Conservation (phyloP, 2,797 vertebrate species). For the Platyrinchus mystaceus region DNA sequence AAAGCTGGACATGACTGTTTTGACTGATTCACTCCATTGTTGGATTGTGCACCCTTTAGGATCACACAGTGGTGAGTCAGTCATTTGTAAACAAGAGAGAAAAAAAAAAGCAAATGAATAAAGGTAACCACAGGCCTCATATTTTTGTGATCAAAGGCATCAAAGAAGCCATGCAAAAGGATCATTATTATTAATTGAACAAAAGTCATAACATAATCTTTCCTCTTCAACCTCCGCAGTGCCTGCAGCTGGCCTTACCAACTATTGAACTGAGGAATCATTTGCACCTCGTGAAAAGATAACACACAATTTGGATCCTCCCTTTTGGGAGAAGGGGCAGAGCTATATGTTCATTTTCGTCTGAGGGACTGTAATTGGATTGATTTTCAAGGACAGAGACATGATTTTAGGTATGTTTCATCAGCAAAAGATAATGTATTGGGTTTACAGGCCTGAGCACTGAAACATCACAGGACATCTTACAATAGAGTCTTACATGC, state of each 20-base stretch:
- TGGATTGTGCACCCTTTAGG: constrained; percentile 12
- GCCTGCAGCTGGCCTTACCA: not conserved
- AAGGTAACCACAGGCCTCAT: constrained; percentile 9
- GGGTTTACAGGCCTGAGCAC: not conserved
- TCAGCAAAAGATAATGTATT: not conserved
- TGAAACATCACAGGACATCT: not conserved
- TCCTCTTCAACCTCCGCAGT: not conserved
- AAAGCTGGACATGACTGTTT: constrained; percentile 26
- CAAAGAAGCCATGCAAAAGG: not conserved
- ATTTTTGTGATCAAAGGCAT: constrained; percentile 33
- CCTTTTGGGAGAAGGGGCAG: not conserved
- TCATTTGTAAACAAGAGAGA: constrained; percentile 28
- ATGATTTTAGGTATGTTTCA: not conserved
- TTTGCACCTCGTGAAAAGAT: not conserved
- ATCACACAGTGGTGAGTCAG: constrained; percentile 57
- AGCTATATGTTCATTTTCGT: not conserved
- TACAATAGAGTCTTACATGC: not conserved
- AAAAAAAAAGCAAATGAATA: not conserved
- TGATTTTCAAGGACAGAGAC: not conserved
- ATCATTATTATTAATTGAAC: constrained; percentile 5
- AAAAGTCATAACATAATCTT: not conserved
- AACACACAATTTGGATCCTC: not conserved
- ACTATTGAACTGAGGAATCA: not conserved
- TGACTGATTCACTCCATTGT: constrained; percentile 53
- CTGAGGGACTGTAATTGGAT: not conserved